A percentile compares a stretch with the other conserved stretches of the same genome.
Evolutionary conservation across 1,140 invertebrate species (phyloP).

Genomic region (Drosophila sechellia): DNA sequence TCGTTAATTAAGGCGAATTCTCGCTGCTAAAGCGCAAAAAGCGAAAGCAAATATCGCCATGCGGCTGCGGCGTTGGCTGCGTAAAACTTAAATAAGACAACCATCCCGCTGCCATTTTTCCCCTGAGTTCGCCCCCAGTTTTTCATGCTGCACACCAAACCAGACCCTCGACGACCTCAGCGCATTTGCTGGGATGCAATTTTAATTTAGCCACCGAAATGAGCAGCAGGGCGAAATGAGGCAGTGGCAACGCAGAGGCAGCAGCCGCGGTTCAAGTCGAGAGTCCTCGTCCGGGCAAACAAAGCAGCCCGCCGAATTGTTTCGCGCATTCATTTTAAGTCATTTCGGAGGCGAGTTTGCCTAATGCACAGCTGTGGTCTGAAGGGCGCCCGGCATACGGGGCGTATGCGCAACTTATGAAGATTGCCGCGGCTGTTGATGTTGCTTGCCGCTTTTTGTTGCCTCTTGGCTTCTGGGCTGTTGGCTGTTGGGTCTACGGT

Average conservation of each 20-base stretch:
- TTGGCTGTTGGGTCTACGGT: constrained; percentile 5
- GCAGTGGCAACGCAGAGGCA: constrained; percentile 1
- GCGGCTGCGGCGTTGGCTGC: constrained; percentile 21
- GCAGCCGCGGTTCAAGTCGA: constrained; percentile 27
- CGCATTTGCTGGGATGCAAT: constrained; percentile 72
- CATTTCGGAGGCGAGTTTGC: constrained; percentile 51
- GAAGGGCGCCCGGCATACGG: constrained; percentile 16
- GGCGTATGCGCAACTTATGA: constrained; percentile 78
- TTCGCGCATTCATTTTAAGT: constrained; percentile 65
- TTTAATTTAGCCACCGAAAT: constrained; percentile 76
- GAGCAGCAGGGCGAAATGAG: constrained; percentile 52
- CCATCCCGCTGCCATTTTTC: neutral
- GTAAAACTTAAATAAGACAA: constrained; percentile 49
- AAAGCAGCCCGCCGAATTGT: constrained; percentile 66
- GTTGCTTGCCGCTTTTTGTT: constrained; percentile 35
- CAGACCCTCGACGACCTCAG: constrained; percentile 34
- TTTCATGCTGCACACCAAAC: constrained; percentile 13
- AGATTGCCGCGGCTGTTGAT: constrained; percentile 63
- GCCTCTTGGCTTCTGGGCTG: constrained; percentile 3
- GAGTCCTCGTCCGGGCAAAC: constrained; percentile 50
- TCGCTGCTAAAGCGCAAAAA: constrained; percentile 29
- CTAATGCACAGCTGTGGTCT: constrained; percentile 74
- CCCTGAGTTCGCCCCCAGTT: neutral
- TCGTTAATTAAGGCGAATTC: constrained; percentile 48
- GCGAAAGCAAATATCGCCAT: constrained; percentile 49